These are phyloP conservation scores for Lophius piscatorius DNA, from an alignment of 2,113 vertebrate genomes.

Conservation along the genomic window DNA sequence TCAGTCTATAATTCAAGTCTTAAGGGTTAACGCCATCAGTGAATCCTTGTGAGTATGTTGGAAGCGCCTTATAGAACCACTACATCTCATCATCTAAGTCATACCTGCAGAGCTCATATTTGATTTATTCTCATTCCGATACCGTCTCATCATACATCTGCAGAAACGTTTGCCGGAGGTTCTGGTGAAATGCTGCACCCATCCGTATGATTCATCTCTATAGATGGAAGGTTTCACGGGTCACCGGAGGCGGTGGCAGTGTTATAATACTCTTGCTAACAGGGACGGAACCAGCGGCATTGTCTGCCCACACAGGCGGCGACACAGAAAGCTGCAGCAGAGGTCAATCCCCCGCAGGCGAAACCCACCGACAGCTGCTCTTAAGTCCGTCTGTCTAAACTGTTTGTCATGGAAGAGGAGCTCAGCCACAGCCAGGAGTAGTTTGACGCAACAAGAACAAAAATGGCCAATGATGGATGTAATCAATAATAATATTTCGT, in stretches of 20 bases:
- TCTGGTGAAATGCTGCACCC: constrained; percentile 58
- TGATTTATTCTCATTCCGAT: constrained; percentile 36
- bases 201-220: constrained; percentile 71
- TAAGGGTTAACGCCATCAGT: too few species aligned
- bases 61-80: too few species aligned
- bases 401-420: constrained; percentile 13
- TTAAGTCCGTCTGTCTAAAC: constrained; percentile 29
- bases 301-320: constrained; percentile 67
- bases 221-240: constrained; percentile 70
- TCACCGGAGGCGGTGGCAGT: constrained; percentile 69
- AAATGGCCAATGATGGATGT: too few species aligned
- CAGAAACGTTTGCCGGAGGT: constrained; percentile 38
- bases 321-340: constrained; percentile 54
- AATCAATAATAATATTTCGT: too few species aligned
- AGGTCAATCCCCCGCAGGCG: constrained; percentile 60
- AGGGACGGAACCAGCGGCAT: constrained; percentile 55
- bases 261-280: constrained; percentile 69
- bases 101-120: neutral
- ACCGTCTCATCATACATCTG: constrained; percentile 24
- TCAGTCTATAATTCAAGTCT: too few species aligned
- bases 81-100: neutral
- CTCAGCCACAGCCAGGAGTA: constrained; percentile 8
- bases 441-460: constrained; percentile 8
- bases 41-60: too few species aligned
- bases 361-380: constrained; percentile 35